phyloP scores from a whole-genome alignment of 1,140 invertebrate genomes.

The Xylocopa sonorina region DNA sequence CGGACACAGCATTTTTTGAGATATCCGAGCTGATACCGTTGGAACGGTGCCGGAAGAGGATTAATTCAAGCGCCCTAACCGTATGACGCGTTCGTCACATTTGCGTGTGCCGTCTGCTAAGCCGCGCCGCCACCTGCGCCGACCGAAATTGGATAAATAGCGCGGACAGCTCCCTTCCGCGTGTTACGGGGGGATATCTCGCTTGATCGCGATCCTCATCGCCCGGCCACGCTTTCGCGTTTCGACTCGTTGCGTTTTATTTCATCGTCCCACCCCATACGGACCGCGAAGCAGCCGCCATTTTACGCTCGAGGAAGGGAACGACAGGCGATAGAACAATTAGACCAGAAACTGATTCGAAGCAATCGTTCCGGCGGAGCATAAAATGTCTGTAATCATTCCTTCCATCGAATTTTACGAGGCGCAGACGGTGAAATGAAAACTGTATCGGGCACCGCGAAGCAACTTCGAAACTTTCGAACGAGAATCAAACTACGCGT shows the following conservation, averaged over 20 bases:
- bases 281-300: not conserved
- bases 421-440: too few relatives aligned
- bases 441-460: too few relatives aligned
- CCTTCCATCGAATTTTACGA: too few relatives aligned
- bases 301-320: not conserved
- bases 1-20: slow-evolving; percentile 57
- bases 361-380: too few relatives aligned
- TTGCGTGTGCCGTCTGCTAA: slow-evolving; percentile 44
- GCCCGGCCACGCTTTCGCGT: not conserved
- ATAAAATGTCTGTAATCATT: too few relatives aligned
- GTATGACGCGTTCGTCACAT: slow-evolving; percentile 64
- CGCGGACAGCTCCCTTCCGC: slow-evolving; percentile 16
- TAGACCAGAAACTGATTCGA: too few relatives aligned
- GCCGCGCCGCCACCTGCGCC: slow-evolving; percentile 48
- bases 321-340: too few relatives aligned
- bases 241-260: not conserved
- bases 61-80: slow-evolving; percentile 65
- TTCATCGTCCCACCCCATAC: not conserved
- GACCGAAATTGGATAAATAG: slow-evolving; percentile 55
- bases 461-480: too few relatives aligned
- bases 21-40: slow-evolving; percentile 54
- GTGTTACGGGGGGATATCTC: slow-evolving; percentile 10
- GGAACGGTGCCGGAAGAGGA: slow-evolving; percentile 49
- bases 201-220: not conserved
- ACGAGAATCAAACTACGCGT: too few relatives aligned